A percentile compares a stretch with the other conserved stretches of the same genome.
Conservation (phyloP, 2,888 invertebrate species). For the Troides helena region DNA sequence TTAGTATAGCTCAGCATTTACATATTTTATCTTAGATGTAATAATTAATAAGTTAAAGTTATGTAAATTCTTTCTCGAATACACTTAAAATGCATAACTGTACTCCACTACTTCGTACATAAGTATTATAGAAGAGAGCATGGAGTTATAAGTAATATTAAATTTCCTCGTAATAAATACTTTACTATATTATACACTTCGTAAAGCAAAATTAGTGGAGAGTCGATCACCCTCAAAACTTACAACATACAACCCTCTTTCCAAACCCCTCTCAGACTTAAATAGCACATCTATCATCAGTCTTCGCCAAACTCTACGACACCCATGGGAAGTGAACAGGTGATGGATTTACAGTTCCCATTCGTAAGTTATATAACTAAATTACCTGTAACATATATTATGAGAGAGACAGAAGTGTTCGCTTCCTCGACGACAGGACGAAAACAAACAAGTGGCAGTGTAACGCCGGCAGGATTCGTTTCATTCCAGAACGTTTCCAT, state of each 20-base stretch:
- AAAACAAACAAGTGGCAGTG: conserved; percentile 80
- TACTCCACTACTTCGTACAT: no score
- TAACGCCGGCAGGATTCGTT: conserved; percentile 65
- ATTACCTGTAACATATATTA: conserved; percentile 68
- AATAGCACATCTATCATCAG: conserved; percentile 15
- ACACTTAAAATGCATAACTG: neutral
- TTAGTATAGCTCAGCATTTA: neutral
- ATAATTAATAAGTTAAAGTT: neutral
- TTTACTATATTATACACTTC: neutral
- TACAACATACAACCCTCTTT: neutral
- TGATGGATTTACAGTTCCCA: conserved; percentile 9
- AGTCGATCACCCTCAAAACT: neutral
- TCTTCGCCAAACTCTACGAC: conserved; percentile 15
- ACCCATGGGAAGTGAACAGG: conserved; percentile 9
- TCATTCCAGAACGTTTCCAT: conserved; percentile 80
- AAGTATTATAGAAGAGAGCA: no score
- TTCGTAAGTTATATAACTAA: conserved; percentile 20
- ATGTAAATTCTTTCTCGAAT: neutral
- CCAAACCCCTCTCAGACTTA: neutral
- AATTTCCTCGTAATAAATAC: neutral
- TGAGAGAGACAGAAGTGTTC: conserved; percentile 59
- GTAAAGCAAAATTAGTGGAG: neutral
- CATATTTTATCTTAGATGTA: neutral
- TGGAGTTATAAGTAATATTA: neutral
- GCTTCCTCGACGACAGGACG: conserved; percentile 55